phyloP scores from a whole-genome alignment of 2,113 vertebrate species.

The Erythrolamprus reginae region DNA sequence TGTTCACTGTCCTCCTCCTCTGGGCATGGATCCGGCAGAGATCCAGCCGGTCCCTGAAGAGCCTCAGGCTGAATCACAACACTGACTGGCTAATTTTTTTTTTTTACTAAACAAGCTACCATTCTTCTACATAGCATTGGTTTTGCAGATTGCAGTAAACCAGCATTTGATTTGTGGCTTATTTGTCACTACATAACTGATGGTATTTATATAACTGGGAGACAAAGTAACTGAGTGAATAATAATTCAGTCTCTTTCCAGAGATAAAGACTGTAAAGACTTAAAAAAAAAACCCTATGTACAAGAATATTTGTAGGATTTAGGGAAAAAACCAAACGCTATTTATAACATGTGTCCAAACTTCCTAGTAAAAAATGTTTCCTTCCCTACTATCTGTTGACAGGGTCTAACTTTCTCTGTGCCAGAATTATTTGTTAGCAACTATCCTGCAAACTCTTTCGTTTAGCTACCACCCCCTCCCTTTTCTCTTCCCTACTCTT shows the following conservation, averaged over 20 bases:
- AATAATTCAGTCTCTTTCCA: not conserved
- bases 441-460: not conserved
- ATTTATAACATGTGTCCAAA: not conserved
- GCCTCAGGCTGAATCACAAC: too few species aligned
- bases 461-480: not conserved
- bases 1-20: too few species aligned
- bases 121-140: not conserved
- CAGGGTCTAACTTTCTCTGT: not conserved
- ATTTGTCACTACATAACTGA: not conserved
- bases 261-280: not conserved
- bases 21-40: too few species aligned
- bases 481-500: not conserved
- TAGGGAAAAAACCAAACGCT: not conserved
- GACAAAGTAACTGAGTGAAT: not conserved
- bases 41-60: too few species aligned
- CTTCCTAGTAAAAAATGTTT: not conserved
- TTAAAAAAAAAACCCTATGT: not conserved
- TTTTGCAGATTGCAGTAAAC: not conserved
- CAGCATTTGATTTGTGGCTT: not conserved
- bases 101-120: not conserved
- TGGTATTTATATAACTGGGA: not conserved
- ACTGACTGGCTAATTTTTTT: too few species aligned
- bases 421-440: not conserved
- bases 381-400: not conserved
- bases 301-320: not conserved